Base-by-base conservation (phyloP, 2,797 vertebrate species). In the Tolypeutes matacus region DNA sequence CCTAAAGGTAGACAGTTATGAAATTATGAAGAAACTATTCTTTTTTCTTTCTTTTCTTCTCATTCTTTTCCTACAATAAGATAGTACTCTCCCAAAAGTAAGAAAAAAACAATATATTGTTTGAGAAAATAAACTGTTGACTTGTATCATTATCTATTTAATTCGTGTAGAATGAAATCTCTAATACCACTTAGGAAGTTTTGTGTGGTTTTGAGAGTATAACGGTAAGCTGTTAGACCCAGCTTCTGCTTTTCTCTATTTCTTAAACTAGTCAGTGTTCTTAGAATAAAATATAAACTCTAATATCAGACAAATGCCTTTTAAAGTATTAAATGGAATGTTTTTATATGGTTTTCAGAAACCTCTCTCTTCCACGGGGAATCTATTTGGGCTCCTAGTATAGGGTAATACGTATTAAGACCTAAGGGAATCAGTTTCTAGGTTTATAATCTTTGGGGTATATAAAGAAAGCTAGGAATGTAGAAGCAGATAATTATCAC, bases 391-490 rank as follows among this genome's bases (percentile, higher is more conserved):
- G 15, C 27, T 73, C 23, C 39, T 77, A 7, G 70, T 86, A 60
- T 27, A 67, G 42, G 86, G 34, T 62, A 96, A 7, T 91, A 73
- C 85, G 62, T 80, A 84, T 72, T 70, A 83, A 93, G 80, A 56
- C 75, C 78, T 53, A 31, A 6, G 31, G 70, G 77, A 91, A 72
- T 80, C 65, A 9, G 31, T 93, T 96, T 96, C 93, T 91, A 86
- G 67, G 92, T 82, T 4, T 86, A 2, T 72, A 70, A 58, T 88
- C 93, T 91, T 73, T 36, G 18, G 8, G 29, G 69, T 84, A 69
- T 49, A 76, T 29, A 60, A 6, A 18, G 72, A 87, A 75, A 73
- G 18, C 51, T 25, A 25, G 42, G 29, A 75, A 70, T 60, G n/a
- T 49, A 67, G 69, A 84, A 87, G 23, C 76, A 36, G 65, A 18